phyloP scores from a whole-genome alignment of 1,140 invertebrate species.

The Neoseiulus cucumeris region DNA sequence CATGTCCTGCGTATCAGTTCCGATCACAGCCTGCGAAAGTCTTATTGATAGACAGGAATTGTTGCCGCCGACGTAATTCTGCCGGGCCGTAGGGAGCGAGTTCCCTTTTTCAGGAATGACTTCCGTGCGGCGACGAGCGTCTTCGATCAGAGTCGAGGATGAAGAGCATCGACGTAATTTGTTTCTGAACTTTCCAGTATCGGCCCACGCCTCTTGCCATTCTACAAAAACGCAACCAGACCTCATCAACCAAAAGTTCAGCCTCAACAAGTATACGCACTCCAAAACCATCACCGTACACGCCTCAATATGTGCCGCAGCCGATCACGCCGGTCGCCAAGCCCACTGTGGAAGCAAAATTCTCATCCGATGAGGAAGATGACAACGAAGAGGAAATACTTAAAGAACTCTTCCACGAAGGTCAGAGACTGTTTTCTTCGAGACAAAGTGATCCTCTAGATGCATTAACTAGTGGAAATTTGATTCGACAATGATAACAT shows the following conservation, averaged over 20 bases:
- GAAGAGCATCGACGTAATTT: too few relatives aligned
- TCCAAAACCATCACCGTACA: not conserved
- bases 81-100: too few relatives aligned
- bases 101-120: too few relatives aligned
- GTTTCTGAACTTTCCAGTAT: not conserved
- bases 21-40: too few relatives aligned
- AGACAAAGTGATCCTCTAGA: not conserved
- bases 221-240: not conserved
- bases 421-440: not conserved
- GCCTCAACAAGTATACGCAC: too few relatives aligned
- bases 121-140: too few relatives aligned
- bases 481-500: not conserved
- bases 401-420: not conserved
- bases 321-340: too few relatives aligned
- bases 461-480: not conserved
- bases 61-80: too few relatives aligned
- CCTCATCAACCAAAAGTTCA: not conserved
- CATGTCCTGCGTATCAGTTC: too few relatives aligned
- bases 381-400: slow-evolving; percentile 3
- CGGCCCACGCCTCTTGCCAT: not conserved
- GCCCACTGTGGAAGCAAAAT: not conserved
- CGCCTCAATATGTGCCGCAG: not conserved
- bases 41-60: too few relatives aligned
- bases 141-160: too few relatives aligned
- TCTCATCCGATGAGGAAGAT: slow-evolving; percentile 3